Percentiles rank a stretch among this genome's conserved stretches.
Evolutionary conservation across 2,888 invertebrate species (phyloP).

Genomic region (Periphyllus acericola): DNA sequence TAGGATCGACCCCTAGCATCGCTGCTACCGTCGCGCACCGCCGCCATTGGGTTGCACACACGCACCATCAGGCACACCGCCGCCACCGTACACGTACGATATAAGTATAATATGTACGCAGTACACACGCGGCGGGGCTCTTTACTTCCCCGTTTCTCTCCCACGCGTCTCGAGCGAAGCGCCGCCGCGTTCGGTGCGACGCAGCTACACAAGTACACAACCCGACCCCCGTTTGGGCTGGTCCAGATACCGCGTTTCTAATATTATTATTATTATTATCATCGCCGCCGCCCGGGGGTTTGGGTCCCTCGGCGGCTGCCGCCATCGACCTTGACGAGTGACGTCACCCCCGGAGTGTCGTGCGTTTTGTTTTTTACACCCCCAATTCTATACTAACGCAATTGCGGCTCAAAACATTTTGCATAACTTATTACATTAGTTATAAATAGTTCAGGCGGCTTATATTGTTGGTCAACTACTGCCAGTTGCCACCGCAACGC

Average conservation of each 20-base stretch:
- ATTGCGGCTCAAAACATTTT: background rate
- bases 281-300: background rate
- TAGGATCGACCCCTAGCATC: slow-evolving; percentile 45
- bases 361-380: slow-evolving; percentile 45
- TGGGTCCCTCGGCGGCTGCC: background rate
- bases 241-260: slow-evolving; percentile 30
- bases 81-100: background rate
- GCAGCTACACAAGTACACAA: no score
- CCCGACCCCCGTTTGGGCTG: slow-evolving; percentile 28
- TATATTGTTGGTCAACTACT: no score
- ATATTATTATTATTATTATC: slow-evolving; percentile 33
- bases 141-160: slow-evolving; percentile 4
- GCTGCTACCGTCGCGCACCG: background rate
- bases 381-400: background rate
- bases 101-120: background rate
- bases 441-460: no score
- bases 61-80: slow-evolving; percentile 10
- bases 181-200: slow-evolving; percentile 3
- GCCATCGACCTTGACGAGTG: slow-evolving; percentile 41
- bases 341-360: slow-evolving; percentile 26
- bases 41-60: slow-evolving; percentile 20
- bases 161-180: background rate
- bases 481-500: no score
- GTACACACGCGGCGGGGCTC: background rate
- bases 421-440: background rate